These are phyloP conservation scores for Dromococcyx pavoninus DNA, from an alignment of 2,797 vertebrate species.

Conservation along the genomic window DNA sequence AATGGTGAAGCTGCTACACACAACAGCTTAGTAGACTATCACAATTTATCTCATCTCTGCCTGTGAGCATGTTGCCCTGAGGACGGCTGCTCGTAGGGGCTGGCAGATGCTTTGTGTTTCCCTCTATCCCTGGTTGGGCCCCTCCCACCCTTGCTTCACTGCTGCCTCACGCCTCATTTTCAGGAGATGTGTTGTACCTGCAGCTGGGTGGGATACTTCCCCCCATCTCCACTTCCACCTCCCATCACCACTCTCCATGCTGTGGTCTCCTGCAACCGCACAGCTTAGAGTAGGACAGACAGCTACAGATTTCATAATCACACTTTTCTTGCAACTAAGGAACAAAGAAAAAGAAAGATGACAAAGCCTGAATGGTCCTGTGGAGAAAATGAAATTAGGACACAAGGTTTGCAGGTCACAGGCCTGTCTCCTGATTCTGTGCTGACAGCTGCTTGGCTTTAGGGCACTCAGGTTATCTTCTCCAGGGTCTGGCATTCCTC, in stretches of 20 bases:
- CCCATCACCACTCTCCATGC: no score
- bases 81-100: neutral
- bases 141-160: neutral
- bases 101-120: neutral
- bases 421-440: neutral
- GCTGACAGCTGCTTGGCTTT: neutral
- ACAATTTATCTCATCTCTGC: rapidly evolving
- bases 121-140: neutral
- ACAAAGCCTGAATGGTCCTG: neutral
- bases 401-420: neutral
- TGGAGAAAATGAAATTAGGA: neutral
- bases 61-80: rapidly evolving
- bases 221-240: no score
- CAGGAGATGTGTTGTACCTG: neutral
- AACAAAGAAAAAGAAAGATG: neutral
- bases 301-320: neutral
- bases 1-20: neutral
- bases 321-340: neutral
- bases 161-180: neutral
- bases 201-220: neutral
- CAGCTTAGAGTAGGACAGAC: neutral
- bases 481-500: neutral
- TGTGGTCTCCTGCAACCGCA: neutral
- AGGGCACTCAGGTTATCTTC: neutral
- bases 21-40: neutral